Evolutionary conservation across 2,113 vertebrate species (phyloP).

Genomic region (Chunga burmeisteri): DNA sequence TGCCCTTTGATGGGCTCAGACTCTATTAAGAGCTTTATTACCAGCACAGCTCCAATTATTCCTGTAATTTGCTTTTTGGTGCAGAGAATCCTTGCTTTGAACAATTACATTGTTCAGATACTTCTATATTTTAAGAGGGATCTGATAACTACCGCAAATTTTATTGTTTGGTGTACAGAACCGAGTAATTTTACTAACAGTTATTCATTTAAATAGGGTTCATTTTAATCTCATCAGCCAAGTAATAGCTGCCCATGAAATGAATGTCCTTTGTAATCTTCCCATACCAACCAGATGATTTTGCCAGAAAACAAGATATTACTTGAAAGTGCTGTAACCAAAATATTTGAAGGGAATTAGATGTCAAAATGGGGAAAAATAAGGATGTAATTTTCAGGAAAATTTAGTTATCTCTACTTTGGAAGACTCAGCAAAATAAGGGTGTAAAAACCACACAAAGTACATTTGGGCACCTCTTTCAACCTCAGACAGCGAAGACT

Average conservation of each 20-base stretch:
- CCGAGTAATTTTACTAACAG: not conserved
- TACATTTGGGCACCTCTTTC: not conserved
- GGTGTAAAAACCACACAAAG: not conserved
- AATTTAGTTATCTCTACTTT: not conserved
- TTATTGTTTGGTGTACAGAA: slow-evolving; percentile 1
- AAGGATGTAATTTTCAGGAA: not conserved
- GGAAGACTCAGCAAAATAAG: not conserved
- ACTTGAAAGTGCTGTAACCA: not conserved
- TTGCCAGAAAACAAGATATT: not conserved
- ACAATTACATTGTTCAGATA: not conserved
- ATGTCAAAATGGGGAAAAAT: not conserved
- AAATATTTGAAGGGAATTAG: not conserved
- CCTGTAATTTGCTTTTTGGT: not conserved
- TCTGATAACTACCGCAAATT: slow-evolving; percentile 1
- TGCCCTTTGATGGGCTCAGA: not conserved
- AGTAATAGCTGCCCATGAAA: not conserved
- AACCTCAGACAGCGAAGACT: not conserved
- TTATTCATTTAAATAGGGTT: slow-evolving; percentile 25
- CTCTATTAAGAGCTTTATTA: slow-evolving; percentile 20
- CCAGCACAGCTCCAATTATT: slow-evolving; percentile 14
- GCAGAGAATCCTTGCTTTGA: not conserved
- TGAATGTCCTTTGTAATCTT: not conserved
- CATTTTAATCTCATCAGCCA: not conserved
- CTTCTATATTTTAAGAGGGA: not conserved
- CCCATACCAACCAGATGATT: not conserved